phyloP scores from a whole-genome alignment of 2,888 invertebrate genomes.

The Chrysodeixis includens region DNA sequence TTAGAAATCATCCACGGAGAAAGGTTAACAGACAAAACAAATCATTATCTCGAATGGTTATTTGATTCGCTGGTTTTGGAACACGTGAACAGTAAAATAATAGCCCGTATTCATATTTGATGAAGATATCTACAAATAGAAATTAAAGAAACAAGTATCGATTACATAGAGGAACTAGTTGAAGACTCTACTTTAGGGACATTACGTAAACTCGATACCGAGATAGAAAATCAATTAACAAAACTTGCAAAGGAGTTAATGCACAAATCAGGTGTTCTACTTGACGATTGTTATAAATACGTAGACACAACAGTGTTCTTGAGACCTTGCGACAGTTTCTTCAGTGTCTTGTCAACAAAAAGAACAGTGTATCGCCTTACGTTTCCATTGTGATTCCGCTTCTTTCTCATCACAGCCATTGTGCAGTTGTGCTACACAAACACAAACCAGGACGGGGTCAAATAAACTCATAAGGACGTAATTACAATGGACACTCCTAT shows the following conservation, averaged over 20 bases:
- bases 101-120: constrained; percentile 12
- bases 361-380: constrained; percentile 49
- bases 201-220: constrained; percentile 24
- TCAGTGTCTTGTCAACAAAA: constrained; percentile 10
- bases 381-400: constrained; percentile 57
- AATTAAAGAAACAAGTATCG: constrained; percentile 7
- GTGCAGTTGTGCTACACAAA: constrained; percentile 48
- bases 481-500: constrained; percentile 67
- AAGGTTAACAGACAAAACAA: constrained; percentile 54
- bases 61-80: constrained; percentile 32
- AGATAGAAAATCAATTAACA: not conserved
- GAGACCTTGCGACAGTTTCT: constrained; percentile 16
- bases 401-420: constrained; percentile 65
- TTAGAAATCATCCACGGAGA: constrained; percentile 61
- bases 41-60: constrained; percentile 37
- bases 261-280: not conserved
- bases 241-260: not conserved
- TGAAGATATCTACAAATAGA: not conserved
- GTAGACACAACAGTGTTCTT: constrained; percentile 10
- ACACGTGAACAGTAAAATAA: constrained; percentile 25
- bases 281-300: constrained; percentile 2
- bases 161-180: constrained; percentile 11
- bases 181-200: constrained; percentile 7
- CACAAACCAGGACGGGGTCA: constrained; percentile 38
- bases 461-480: constrained; percentile 45